Conservation (phyloP, 2,888 invertebrate genomes). For the Lithosia quadra region DNA sequence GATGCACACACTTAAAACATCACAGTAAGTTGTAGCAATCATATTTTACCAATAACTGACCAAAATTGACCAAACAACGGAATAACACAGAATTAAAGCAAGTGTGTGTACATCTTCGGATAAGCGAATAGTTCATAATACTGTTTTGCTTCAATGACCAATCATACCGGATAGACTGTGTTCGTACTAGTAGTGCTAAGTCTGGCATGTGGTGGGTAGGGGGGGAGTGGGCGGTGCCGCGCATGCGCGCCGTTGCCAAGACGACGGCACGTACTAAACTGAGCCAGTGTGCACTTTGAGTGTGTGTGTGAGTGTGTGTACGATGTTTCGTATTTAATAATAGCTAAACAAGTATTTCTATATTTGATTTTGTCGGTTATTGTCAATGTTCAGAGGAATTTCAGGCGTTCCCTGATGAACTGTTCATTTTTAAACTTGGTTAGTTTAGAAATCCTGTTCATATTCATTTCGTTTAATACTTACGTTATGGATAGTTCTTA, state of each 20-base stretch:
- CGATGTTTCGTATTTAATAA: slow-evolving; percentile 51
- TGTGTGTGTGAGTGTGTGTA: slow-evolving; percentile 37
- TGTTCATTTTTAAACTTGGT: background rate
- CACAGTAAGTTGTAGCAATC: background rate
- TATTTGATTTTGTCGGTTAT: slow-evolving; percentile 45
- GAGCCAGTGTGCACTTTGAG: slow-evolving; percentile 66
- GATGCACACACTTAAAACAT: too few species aligned
- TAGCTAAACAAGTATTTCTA: slow-evolving; percentile 54
- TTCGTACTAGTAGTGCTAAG: slow-evolving; percentile 56
- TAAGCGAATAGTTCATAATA: slow-evolving; percentile 27
- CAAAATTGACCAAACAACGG: background rate
- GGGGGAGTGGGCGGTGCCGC: slow-evolving; percentile 83
- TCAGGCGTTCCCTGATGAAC: background rate
- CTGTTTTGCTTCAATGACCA: slow-evolving; percentile 68
- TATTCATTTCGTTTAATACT: background rate
- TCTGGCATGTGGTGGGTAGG: slow-evolving; percentile 55
- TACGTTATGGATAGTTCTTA: background rate
- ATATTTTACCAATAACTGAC: background rate
- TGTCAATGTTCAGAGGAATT: slow-evolving; percentile 17
- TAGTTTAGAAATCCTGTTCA: background rate
- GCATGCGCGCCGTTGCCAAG: slow-evolving; percentile 88
- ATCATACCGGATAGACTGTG: slow-evolving; percentile 71
- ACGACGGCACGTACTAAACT: slow-evolving; percentile 86
- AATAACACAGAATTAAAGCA: background rate
- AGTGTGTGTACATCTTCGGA: slow-evolving; percentile 13